phyloP scores from a whole-genome alignment of 2,113 vertebrate species.

The Bos javanicus region DNA sequence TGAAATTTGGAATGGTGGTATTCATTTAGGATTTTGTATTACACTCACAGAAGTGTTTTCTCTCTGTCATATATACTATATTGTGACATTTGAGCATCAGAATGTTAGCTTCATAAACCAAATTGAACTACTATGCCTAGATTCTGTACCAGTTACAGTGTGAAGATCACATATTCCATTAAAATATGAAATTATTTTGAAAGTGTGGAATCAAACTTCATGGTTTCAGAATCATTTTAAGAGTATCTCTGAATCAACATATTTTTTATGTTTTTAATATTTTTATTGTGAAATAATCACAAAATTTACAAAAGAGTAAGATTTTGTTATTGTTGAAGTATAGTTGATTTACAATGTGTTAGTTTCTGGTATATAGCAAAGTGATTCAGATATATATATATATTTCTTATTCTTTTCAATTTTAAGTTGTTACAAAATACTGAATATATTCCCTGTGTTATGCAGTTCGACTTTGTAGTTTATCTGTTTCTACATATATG shows the following conservation, averaged over 20 bases:
- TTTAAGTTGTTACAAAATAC: background rate
- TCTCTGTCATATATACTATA: background rate
- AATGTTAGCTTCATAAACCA: slow-evolving; percentile 36
- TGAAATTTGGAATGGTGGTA: background rate
- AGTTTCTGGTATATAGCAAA: background rate
- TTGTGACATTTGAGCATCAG: slow-evolving; percentile 2
- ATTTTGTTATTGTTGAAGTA: background rate
- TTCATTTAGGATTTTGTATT: slow-evolving; percentile 24
- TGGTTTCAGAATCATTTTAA: slow-evolving; percentile 13
- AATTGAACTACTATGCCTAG: slow-evolving; percentile 35
- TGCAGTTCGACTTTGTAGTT: background rate
- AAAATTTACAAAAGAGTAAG: background rate
- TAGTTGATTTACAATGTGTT: background rate
- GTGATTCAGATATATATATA: background rate
- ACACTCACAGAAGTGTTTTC: background rate
- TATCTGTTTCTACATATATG: background rate
- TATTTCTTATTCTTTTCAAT: background rate
- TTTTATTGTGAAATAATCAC: background rate
- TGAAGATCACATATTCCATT: background rate
- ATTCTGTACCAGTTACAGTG: background rate
- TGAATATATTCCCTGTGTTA: background rate
- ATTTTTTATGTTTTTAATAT: background rate
- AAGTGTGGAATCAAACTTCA: background rate
- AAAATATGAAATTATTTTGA: background rate
- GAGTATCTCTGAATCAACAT: background rate